Evolutionary conservation across 2,888 invertebrate species (phyloP).

Genomic region (Andrena minutula): DNA sequence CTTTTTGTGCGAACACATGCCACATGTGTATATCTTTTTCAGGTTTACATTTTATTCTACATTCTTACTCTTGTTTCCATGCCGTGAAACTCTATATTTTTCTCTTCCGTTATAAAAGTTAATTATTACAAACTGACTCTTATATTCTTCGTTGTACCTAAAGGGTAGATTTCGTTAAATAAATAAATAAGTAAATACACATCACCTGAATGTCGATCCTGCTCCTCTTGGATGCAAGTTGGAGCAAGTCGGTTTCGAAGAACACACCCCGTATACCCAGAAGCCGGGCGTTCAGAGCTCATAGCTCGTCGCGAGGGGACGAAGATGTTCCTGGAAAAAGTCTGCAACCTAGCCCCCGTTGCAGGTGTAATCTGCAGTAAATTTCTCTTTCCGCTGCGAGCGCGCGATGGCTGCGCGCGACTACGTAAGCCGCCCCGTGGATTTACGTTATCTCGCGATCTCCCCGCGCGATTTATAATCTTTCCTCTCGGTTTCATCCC

Average conservation of each 20-base stretch:
- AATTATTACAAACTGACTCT: no score
- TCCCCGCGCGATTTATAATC: constrained; percentile 54
- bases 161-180: no score
- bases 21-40: no score
- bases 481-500: constrained; percentile 15
- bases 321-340: constrained; percentile 41
- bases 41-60: no score
- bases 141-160: no score
- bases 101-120: no score
- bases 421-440: constrained; percentile 37
- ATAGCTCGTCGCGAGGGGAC: constrained; percentile 4
- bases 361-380: constrained; percentile 68
- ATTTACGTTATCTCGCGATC: constrained; percentile 58
- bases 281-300: not conserved
- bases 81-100: no score
- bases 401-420: constrained; percentile 15
- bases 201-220: no score
- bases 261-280: not conserved
- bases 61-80: no score
- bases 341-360: constrained; percentile 17
- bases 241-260: not conserved
- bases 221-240: no score
- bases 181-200: no score
- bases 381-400: constrained; percentile 38
- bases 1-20: no score